phyloP scores from a whole-genome alignment of 2,113 vertebrate species.

The Lanius ludovicianus region DNA sequence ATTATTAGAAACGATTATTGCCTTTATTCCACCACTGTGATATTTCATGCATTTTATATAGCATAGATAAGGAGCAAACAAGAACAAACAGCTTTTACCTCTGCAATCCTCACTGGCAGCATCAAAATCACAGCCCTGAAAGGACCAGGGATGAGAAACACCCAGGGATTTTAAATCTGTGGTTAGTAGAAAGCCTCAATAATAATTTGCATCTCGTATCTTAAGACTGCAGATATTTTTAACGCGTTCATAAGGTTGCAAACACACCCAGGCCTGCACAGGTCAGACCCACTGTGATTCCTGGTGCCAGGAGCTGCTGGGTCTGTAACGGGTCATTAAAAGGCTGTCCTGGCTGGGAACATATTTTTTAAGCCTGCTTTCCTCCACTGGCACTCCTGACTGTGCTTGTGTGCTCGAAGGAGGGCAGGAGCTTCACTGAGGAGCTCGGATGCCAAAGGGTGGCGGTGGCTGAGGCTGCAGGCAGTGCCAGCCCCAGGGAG shows the following conservation, averaged over 20 bases:
- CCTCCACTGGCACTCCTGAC: background rate
- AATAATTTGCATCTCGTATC: background rate
- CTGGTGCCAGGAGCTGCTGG: background rate
- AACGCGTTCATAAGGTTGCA: background rate
- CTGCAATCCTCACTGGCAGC: slow-evolving; percentile 23
- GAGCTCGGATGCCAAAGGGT: background rate
- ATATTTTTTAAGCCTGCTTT: background rate
- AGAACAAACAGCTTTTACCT: slow-evolving; percentile 61
- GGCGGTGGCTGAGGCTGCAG: background rate
- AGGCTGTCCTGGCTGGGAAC: background rate
- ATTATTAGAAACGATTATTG: slow-evolving; percentile 62
- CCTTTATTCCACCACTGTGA: slow-evolving; percentile 37
- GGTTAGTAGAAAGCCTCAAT: background rate
- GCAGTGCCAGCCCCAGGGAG: background rate
- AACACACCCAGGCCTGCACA: background rate
- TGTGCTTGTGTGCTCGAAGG: background rate
- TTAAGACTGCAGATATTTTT: background rate
- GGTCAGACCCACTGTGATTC: background rate
- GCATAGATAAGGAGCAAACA: slow-evolving; percentile 58
- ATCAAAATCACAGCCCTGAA: slow-evolving; percentile 21
- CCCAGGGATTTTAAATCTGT: slow-evolving; percentile 4
- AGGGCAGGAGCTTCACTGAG: background rate
- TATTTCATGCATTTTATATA: slow-evolving; percentile 44
- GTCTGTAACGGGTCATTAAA: background rate
- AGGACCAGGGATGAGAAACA: slow-evolving; percentile 4